phyloP scores from a whole-genome alignment of 2,113 vertebrate genomes.

The Pedionomus torquatus region DNA sequence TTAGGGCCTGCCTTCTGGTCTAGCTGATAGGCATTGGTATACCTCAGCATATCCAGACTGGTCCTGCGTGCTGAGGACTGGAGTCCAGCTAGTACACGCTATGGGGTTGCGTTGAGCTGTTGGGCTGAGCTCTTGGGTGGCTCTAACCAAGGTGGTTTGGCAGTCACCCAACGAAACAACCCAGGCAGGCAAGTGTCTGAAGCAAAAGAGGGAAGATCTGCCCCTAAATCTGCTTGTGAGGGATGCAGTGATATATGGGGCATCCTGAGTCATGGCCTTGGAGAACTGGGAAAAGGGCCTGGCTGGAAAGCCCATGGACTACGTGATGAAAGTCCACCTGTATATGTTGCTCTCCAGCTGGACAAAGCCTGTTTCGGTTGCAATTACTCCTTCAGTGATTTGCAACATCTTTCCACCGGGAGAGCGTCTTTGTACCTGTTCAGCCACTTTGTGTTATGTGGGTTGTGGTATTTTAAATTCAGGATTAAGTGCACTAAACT shows the following conservation, averaged over 20 bases:
- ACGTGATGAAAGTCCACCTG: neutral
- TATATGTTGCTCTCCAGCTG: neutral
- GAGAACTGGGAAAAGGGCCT: neutral
- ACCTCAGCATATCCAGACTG: neutral
- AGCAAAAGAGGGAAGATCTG: neutral
- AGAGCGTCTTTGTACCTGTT: slow-evolving; percentile 18
- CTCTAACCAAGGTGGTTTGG: neutral
- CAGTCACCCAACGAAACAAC: neutral
- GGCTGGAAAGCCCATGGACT: neutral
- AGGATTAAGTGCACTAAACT: neutral
- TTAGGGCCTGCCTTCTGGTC: neutral
- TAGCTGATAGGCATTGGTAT: neutral
- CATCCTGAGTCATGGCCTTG: neutral
- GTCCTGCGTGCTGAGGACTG: neutral
- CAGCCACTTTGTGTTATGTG: neutral
- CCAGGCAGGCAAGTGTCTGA: neutral
- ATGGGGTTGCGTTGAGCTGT: neutral
- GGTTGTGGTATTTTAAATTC: slow-evolving; percentile 15
- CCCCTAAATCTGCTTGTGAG: neutral
- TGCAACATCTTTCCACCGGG: neutral
- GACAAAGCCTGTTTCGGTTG: neutral
- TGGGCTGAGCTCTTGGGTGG: neutral
- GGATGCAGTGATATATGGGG: neutral
- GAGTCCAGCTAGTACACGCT: neutral
- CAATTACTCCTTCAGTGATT: neutral